These are phyloP conservation scores for Halichoerus grypus DNA, from an alignment of 2,113 vertebrate genomes.

Conservation along the genomic window DNA sequence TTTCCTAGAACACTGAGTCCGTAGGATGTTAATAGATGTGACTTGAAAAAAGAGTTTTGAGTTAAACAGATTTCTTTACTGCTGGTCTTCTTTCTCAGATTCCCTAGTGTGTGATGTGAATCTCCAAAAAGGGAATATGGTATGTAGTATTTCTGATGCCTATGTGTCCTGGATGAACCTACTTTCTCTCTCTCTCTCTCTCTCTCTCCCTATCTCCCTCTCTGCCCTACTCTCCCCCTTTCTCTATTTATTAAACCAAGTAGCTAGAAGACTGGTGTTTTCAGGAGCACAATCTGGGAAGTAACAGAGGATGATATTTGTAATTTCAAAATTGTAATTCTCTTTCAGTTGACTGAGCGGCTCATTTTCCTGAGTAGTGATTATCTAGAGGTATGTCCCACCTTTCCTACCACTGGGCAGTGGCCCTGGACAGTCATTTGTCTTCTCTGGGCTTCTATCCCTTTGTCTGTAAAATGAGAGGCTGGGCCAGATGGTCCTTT, in stretches of 20 bases:
- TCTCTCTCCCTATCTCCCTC: fast-evolving
- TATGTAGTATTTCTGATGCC: background rate
- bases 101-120: background rate
- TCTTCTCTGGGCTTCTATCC: background rate
- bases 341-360: background rate
- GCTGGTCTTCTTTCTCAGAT: constrained; percentile 33
- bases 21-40: constrained; percentile 72
- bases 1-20: constrained; percentile 66
- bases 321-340: background rate
- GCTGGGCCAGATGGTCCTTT: background rate
- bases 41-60: constrained; percentile 65
- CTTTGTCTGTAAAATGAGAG: background rate
- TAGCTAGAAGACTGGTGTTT: background rate
- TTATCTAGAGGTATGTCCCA: background rate
- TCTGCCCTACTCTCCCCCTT: background rate
- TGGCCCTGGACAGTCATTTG: background rate
- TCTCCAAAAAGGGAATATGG: constrained; percentile 6
- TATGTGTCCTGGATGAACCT: background rate
- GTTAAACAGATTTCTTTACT: constrained; percentile 67
- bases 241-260: background rate
- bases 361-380: background rate
- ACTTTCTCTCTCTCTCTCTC: background rate
- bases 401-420: background rate
- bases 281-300: background rate
- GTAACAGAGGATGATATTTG: background rate